Evolutionary conservation across 2,888 invertebrate genomes (phyloP).

Genomic region (Omphaloscelis lunosa): DNA sequence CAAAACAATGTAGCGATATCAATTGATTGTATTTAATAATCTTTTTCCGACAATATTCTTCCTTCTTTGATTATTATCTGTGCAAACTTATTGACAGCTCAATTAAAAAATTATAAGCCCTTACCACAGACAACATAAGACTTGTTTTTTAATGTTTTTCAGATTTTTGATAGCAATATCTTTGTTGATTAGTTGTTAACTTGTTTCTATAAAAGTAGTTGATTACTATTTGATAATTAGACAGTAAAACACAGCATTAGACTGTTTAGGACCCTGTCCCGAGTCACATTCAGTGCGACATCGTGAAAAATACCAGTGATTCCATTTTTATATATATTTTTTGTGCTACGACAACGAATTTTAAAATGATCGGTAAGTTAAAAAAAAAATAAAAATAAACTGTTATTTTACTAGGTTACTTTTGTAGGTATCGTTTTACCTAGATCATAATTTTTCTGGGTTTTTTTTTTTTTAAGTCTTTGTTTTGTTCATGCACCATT

Average conservation of each 20-base stretch:
- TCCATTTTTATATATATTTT: slow-evolving; percentile 16
- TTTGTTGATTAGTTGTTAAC: slow-evolving; percentile 21
- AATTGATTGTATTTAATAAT: slow-evolving; percentile 53
- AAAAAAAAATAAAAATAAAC: neutral
- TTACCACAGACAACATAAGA: slow-evolving; percentile 14
- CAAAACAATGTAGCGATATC: slow-evolving; percentile 44
- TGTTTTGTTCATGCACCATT: too few species aligned
- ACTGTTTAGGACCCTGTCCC: slow-evolving; percentile 59
- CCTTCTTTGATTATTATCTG: slow-evolving; percentile 57
- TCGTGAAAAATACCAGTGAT: slow-evolving; percentile 23
- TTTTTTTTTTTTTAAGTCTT: neutral
- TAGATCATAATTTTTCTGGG: neutral
- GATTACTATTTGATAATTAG: slow-evolving; percentile 49
- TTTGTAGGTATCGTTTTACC: too few species aligned
- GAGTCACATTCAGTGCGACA: slow-evolving; percentile 21
- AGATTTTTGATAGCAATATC: slow-evolving; percentile 17
- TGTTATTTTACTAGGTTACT: too few species aligned
- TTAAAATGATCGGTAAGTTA: slow-evolving; percentile 62
- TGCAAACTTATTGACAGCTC: slow-evolving; percentile 25
- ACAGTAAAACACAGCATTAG: slow-evolving; percentile 58
- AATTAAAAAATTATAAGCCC: neutral
- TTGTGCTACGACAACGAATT: slow-evolving; percentile 25
- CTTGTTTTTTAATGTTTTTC: slow-evolving; percentile 29
- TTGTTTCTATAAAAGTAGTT: slow-evolving; percentile 64
- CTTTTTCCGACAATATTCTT: slow-evolving; percentile 52